These are phyloP conservation scores for Phenganax marumi DNA, from an alignment of 92 coral and sea anemone genomes.

Conservation along the genomic window DNA sequence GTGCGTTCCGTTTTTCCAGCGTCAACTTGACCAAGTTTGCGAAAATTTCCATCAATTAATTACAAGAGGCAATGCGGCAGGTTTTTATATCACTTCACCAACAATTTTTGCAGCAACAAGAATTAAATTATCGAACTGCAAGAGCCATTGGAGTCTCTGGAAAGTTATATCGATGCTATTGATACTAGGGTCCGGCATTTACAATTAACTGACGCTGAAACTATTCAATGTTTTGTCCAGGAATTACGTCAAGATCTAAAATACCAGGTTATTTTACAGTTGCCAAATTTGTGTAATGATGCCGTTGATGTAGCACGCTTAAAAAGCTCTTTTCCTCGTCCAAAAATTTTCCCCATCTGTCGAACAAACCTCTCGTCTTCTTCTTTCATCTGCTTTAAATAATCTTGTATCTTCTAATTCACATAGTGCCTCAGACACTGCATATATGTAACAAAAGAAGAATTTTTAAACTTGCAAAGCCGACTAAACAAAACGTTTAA, in stretches of 20 bases:
- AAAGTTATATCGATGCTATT: constrained; percentile 33
- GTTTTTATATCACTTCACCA: constrained; percentile 15
- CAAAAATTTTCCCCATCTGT: no score
- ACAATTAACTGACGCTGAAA: constrained; percentile 31
- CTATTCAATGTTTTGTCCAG: constrained; percentile 44
- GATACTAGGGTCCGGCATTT: constrained; percentile 10
- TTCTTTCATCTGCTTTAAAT: no score
- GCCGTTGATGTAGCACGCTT: constrained; percentile 37
- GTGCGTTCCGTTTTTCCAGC: background rate
- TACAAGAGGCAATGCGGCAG: constrained; percentile 6
- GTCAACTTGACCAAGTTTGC: background rate
- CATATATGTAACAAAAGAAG: background rate
- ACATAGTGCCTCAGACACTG: background rate
- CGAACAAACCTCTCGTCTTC: no score
- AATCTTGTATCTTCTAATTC: no score
- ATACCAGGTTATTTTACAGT: constrained; percentile 16
- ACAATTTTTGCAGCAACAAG: constrained; percentile 29
- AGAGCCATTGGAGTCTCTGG: constrained; percentile 35
- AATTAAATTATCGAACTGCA: constrained; percentile 38
- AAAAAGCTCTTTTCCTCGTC: background rate
- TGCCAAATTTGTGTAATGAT: constrained; percentile 23
- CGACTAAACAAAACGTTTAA: no score
- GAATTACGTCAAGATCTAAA: constrained; percentile 29
- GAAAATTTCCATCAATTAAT: background rate
- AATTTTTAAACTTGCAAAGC: background rate